Evolutionary conservation across 2,888 invertebrate species (phyloP).

Genomic region (Nebria brevicollis): DNA sequence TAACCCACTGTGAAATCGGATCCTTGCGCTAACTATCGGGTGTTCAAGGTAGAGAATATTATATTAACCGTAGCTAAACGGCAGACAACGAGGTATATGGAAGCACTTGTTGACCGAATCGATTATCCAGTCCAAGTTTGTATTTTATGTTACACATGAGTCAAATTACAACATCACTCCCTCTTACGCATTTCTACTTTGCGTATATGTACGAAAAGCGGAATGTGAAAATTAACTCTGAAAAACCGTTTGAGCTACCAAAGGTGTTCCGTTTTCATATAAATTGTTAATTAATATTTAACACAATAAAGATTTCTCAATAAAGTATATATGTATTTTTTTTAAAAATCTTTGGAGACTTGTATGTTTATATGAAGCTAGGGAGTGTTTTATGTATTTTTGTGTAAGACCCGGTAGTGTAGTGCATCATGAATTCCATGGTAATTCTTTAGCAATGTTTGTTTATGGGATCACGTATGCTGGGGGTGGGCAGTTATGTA

Average conservation of each 20-base stretch:
- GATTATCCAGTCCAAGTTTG: constrained; percentile 8
- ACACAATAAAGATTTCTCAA: too few species aligned
- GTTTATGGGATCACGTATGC: constrained; percentile 36
- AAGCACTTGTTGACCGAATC: constrained; percentile 27
- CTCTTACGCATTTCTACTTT: not conserved
- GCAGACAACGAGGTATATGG: not conserved
- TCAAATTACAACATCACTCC: constrained; percentile 18
- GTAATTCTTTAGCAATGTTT: constrained; percentile 30
- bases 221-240: not conserved
- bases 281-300: too few species aligned
- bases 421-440: constrained; percentile 13
- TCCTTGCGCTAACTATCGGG: not conserved
- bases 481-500: constrained; percentile 21
- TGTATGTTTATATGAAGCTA: too few species aligned
- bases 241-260: too few species aligned
- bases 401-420: not conserved
- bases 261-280: too few species aligned
- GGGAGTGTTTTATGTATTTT: too few species aligned
- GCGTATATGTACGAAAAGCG: not conserved
- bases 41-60: not conserved
- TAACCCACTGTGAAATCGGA: not conserved
- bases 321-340: too few species aligned
- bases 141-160: constrained; percentile 25
- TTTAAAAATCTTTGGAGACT: too few species aligned
- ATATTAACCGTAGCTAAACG: not conserved